These are phyloP conservation scores for Danaus plexippus DNA, from an alignment of 1,140 invertebrate species.

Conservation along the genomic window DNA sequence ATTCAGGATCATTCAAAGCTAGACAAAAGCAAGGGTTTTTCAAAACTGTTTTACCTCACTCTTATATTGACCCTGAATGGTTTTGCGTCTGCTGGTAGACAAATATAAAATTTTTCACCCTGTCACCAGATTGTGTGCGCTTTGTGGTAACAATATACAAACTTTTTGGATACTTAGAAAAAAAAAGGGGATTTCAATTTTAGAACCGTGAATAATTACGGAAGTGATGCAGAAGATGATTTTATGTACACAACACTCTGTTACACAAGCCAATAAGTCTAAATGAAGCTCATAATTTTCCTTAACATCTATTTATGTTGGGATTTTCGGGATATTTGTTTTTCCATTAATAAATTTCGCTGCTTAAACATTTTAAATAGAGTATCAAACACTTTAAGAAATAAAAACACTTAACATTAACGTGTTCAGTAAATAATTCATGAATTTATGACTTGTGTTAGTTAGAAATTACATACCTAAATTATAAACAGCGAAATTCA, in stretches of 20 bases:
- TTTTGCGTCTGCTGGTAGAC: slow-evolving; percentile 46
- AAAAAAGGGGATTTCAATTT: slow-evolving; percentile 15
- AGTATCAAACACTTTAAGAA: too few species aligned
- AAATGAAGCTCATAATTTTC: slow-evolving; percentile 69
- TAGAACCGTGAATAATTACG: slow-evolving; percentile 11
- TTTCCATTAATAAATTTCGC: too few species aligned
- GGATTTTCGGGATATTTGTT: slow-evolving; percentile 14
- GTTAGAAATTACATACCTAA: too few species aligned
- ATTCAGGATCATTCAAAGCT: slow-evolving; percentile 23
- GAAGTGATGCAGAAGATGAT: slow-evolving; percentile 17
- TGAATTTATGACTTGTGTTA: too few species aligned
- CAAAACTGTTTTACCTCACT: slow-evolving; percentile 13
- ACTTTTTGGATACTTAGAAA: slow-evolving; percentile 13
- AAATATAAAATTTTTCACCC: slow-evolving; percentile 62
- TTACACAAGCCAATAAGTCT: slow-evolving; percentile 66
- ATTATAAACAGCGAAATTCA: too few species aligned
- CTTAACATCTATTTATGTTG: slow-evolving; percentile 61
- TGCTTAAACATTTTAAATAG: too few species aligned
- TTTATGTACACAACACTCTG: slow-evolving; percentile 50
- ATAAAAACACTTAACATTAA: too few species aligned
- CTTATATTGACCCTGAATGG: slow-evolving; percentile 24
- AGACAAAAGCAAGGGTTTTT: slow-evolving; percentile 16
- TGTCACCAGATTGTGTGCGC: slow-evolving; percentile 65
- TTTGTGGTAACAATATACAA: slow-evolving; percentile 37
- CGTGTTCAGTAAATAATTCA: too few species aligned